phyloP scores from a whole-genome alignment of 2,113 vertebrate genomes.

The Astatoreochromis straeleni region DNA sequence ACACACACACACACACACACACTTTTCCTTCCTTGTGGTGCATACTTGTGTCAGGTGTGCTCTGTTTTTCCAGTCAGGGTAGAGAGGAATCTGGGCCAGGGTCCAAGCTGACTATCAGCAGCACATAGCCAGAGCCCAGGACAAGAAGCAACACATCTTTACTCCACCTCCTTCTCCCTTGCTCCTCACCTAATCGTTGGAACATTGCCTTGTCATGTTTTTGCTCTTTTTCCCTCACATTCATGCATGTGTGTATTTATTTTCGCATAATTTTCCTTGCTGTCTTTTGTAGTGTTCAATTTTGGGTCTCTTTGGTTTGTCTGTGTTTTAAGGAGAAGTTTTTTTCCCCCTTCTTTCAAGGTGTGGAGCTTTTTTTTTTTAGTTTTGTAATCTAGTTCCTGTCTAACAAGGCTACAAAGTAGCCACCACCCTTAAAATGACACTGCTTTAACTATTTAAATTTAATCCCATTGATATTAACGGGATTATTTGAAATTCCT shows the following conservation, averaged over 20 bases:
- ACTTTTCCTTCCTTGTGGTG: conserved; percentile 52
- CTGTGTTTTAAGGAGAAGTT: neutral
- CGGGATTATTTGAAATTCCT: neutral
- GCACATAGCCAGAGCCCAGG: conserved; percentile 43
- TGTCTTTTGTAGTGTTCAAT: neutral
- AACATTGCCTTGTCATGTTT: conserved; percentile 3
- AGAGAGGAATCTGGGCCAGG: conserved; percentile 70
- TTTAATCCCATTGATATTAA: neutral
- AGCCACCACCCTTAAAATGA: neutral
- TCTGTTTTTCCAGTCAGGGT: conserved; percentile 70
- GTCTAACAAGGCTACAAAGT: neutral
- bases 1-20: neutral
- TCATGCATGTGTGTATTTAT: neutral
- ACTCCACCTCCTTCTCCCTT: conserved; percentile 13
- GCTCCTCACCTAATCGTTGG: neutral
- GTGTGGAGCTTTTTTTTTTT: neutral
- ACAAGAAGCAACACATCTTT: conserved; percentile 71
- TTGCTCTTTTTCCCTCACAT: neutral
- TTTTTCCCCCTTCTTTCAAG: fast-evolving
- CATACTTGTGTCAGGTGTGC: conserved; percentile 82
- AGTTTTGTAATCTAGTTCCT: neutral
- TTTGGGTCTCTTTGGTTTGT: neutral
- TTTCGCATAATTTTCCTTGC: neutral
- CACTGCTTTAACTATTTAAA: neutral
- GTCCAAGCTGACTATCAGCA: conserved; percentile 69